Conservation (phyloP, 1,140 invertebrate genomes). For the Bombus ignitus region DNA sequence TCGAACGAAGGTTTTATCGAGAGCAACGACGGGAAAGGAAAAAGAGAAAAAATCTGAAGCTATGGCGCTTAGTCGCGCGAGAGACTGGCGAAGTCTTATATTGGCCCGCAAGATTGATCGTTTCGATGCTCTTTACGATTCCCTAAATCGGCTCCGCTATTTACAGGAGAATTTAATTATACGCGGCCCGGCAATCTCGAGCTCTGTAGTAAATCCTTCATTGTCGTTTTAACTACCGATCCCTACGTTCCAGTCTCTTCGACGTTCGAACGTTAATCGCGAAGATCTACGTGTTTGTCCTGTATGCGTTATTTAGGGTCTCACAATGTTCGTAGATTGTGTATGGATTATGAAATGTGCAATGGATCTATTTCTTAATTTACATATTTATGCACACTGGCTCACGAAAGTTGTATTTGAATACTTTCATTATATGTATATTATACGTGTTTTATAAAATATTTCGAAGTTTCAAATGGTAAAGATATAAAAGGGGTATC, state of each 20-base stretch:
- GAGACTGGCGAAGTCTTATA: not conserved
- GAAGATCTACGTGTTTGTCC: not conserved
- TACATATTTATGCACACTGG: too few species aligned
- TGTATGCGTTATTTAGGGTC: not conserved
- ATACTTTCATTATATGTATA: too few species aligned
- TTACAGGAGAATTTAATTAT: constrained; percentile 64
- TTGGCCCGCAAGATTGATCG: constrained; percentile 54
- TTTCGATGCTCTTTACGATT: constrained; percentile 27
- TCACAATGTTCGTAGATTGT: not conserved
- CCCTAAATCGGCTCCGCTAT: constrained; percentile 50
- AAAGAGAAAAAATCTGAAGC: not conserved
- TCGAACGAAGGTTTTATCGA: constrained; percentile 20
- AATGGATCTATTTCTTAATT: not conserved
- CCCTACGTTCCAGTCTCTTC: not conserved
- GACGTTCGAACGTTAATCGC: not conserved
- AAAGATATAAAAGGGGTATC: too few species aligned
- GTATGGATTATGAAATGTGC: not conserved
- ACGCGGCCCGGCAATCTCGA: constrained; percentile 5
- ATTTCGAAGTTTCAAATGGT: too few species aligned
- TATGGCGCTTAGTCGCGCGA: constrained; percentile 18
- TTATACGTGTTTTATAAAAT: too few species aligned
- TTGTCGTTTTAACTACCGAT: constrained; percentile 10
- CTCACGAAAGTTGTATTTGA: too few species aligned
- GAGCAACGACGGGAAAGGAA: not conserved
- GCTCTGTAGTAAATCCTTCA: constrained; percentile 21